Conservation (phyloP, 2,113 vertebrate genomes). For the Odontophorus gujanensis region DNA sequence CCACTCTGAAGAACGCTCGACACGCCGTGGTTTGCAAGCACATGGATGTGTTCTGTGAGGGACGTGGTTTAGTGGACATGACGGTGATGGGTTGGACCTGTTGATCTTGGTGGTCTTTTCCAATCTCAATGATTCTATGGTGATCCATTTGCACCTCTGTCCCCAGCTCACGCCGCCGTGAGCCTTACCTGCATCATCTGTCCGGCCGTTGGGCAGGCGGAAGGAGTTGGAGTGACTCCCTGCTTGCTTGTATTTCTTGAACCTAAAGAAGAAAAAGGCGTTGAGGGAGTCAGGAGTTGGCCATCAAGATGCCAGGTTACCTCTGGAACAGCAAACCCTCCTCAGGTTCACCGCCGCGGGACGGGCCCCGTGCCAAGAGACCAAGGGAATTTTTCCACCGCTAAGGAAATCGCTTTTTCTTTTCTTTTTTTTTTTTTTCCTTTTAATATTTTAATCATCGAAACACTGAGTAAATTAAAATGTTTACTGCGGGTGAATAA, state of each 20-base stretch:
- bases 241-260: slow-evolving; percentile 98
- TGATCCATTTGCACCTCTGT: too few species aligned
- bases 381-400: slow-evolving; percentile 14
- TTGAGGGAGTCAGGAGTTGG: neutral
- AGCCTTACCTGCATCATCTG: slow-evolving; percentile 91
- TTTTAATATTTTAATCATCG: neutral
- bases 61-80: too few species aligned
- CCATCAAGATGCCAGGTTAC: neutral
- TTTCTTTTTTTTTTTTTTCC: too few species aligned
- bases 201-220: slow-evolving; percentile 91
- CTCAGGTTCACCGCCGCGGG: neutral
- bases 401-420: neutral
- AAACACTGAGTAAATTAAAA: neutral
- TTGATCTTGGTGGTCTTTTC: too few species aligned
- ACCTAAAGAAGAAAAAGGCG: slow-evolving; percentile 79
- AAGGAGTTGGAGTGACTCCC: slow-evolving; percentile 98
- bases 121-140: too few species aligned
- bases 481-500: neutral
- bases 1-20: neutral
- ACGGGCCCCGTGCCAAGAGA: slow-evolving; percentile 1
- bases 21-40: too few species aligned
- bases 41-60: neutral
- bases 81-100: too few species aligned
- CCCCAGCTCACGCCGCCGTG: fast-evolving
- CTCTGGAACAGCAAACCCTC: neutral